Conservation (phyloP, 2,797 vertebrate genomes). For the Orientallactaga sibirica region DNA sequence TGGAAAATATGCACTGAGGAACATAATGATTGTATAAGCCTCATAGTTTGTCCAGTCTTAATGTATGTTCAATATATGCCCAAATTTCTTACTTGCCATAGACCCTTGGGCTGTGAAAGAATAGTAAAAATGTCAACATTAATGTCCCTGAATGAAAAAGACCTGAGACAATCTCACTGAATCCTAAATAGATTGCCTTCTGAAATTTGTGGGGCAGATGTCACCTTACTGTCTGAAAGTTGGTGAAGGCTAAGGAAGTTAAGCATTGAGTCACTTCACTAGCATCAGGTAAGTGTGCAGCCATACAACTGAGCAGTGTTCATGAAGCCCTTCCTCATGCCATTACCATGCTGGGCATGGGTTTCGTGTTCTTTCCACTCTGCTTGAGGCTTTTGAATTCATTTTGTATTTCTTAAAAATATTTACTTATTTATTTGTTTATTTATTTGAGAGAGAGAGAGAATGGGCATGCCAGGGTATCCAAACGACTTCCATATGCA, state of each 20-base stretch:
- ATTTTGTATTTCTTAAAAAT: conserved; percentile 35
- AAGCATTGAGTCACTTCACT: not conserved
- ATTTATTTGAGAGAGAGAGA: too few relatives aligned
- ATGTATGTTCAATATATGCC: not conserved
- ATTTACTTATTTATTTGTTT: too few relatives aligned
- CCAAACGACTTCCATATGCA: too few relatives aligned
- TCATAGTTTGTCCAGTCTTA: not conserved
- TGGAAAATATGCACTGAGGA: not conserved
- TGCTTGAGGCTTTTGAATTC: not conserved
- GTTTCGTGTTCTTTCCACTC: not conserved
- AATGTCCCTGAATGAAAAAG: not conserved
- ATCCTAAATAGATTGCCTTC: not conserved
- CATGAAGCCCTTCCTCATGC: not conserved
- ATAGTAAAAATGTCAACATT: not conserved
- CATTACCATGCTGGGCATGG: not conserved
- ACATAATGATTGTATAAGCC: not conserved
- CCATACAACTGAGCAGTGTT: not conserved
- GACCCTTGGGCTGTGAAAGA: not conserved
- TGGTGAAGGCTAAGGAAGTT: not conserved
- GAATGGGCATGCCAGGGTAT: too few relatives aligned
- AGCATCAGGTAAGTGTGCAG: not conserved
- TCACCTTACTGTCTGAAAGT: not conserved
- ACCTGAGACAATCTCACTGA: not conserved
- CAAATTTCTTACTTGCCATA: not conserved
- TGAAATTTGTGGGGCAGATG: not conserved